Evolutionary conservation across 1,140 invertebrate genomes (phyloP), one percentile per base, ranked within the genome.

Genomic region (Plodia interpunctella): DNA sequence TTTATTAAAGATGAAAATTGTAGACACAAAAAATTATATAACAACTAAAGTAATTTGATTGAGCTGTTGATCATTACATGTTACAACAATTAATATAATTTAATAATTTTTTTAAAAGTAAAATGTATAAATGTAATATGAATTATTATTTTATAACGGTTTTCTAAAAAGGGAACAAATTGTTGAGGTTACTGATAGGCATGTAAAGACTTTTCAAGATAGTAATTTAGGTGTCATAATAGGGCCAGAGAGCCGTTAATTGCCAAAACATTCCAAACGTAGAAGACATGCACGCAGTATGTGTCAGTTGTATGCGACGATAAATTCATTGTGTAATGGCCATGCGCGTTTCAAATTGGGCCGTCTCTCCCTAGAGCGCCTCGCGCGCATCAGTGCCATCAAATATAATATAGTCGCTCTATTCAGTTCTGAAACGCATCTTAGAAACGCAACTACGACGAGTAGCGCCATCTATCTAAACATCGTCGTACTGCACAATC

Each of bases 321-420:
- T 87, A 88, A 88, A 87, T 87, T 87, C 79, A 87, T 88, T 85
- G 83, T 85, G 79, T 85, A 85, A 88, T 83, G 76, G 75, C 68
- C 76, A 80, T 25, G 72, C 65, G 72, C 75, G 71, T 73, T 76
- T 71, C 82, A 77, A 74, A 83, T 87, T 76, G 79, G 83, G 73
- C 85, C 79, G 51, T 83, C 76, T 75, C 83, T 86, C 81, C 85
- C 83, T 74, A 75, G 60, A 74, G 83, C 73, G 85, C 85, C 85
- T 70, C 85, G 78, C 81, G 59, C 64, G 76, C 80, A 80, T 78
- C 66, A 66, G 55, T 56, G 70, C 74, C 70, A 80, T 80, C 80
- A 80, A 80, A 76, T 78, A 79, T 72, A 76, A 74, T 76, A 78
- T 71, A 75, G 68, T 64, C 70, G 72, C 63, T 74, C 74, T 81